These are phyloP conservation scores for Hyles euphorbiae DNA, from an alignment of 1,140 invertebrate genomes.

Conservation along the genomic window DNA sequence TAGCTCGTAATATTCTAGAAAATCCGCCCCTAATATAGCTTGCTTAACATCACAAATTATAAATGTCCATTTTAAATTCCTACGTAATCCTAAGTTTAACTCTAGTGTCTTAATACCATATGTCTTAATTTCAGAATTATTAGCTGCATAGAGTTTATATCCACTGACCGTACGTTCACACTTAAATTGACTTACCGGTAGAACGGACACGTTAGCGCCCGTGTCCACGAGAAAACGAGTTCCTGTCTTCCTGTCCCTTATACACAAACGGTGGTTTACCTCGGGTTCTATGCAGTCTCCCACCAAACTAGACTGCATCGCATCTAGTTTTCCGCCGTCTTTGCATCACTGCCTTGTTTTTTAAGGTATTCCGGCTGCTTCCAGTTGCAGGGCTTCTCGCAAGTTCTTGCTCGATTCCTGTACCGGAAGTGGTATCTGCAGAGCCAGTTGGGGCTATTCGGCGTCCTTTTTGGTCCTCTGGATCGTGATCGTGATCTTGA, in stretches of 20 bases:
- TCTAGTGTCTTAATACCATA: not conserved
- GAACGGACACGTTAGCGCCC: not conserved
- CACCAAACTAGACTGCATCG: not conserved
- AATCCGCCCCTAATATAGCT: slow-evolving; percentile 10
- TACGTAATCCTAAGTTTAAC: not conserved
- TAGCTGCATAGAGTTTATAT: not conserved
- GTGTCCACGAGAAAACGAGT: not conserved
- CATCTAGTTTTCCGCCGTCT: not conserved
- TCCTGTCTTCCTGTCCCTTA: not conserved
- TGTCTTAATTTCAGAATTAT: not conserved
- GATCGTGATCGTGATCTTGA: too few species aligned
- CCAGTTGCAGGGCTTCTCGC: not conserved
- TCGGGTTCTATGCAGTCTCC: not conserved
- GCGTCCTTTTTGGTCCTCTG: too few species aligned
- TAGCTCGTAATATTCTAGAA: not conserved
- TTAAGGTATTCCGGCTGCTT: not conserved
- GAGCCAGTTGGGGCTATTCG: too few species aligned
- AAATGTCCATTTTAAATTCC: slow-evolving; percentile 1
- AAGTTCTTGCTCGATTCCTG: too few species aligned
- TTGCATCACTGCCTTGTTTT: not conserved
- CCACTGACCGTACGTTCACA: not conserved
- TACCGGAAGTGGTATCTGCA: too few species aligned
- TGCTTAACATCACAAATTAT: slow-evolving; percentile 7
- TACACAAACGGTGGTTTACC: not conserved
- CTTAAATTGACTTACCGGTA: slow-evolving; percentile 1